These are phyloP conservation scores for Graptemys geographica DNA, from an alignment of 2,797 vertebrate species.

Conservation along the genomic window DNA sequence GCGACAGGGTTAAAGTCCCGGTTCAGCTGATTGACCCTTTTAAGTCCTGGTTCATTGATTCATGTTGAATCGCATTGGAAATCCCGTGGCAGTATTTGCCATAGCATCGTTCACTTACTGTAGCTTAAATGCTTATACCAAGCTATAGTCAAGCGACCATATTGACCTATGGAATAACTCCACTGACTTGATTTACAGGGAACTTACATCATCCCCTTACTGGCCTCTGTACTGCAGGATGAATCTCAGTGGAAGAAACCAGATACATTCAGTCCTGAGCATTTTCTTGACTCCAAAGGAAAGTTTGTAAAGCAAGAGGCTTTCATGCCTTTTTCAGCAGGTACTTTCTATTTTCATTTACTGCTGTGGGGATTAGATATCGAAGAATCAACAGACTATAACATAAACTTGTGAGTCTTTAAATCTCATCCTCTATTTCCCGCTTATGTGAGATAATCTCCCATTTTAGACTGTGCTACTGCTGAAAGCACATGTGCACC, in stretches of 20 bases:
- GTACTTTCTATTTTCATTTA: conserved; percentile 24
- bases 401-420: background rate
- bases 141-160: background rate
- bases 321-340: conserved; percentile 76
- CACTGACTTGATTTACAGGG: conserved; percentile 56
- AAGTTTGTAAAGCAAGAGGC: conserved; percentile 77
- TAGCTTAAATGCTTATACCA: background rate
- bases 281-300: conserved; percentile 71
- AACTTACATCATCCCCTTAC: conserved; percentile 69
- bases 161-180: background rate
- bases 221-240: conserved; percentile 76
- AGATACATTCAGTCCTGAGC: conserved; percentile 76
- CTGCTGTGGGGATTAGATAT: background rate
- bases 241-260: conserved; percentile 75
- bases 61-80: background rate
- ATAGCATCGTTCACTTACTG: background rate
- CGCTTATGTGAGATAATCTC: background rate
- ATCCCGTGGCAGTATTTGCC: background rate
- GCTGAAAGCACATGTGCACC: background rate
- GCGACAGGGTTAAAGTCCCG: background rate
- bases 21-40: background rate
- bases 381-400: background rate
- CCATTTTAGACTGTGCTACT: background rate
- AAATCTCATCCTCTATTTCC: rapidly evolving
- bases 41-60: background rate